phyloP scores from a whole-genome alignment of 2,797 vertebrate species.

The Myotis myotis region DNA sequence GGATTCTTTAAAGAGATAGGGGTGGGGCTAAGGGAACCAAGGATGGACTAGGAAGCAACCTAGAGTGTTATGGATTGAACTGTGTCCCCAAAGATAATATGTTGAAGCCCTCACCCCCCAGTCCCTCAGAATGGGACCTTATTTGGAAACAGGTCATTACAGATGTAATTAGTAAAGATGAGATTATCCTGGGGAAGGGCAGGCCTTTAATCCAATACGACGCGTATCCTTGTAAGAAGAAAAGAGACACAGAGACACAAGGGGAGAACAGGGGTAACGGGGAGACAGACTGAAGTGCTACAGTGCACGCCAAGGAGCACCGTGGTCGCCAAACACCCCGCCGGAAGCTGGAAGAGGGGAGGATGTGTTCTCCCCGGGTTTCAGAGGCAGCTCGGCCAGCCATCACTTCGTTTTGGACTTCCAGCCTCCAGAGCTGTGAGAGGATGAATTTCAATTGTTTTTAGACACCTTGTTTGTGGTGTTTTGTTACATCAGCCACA shows the following conservation, averaged over 20 bases:
- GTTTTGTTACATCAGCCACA: neutral
- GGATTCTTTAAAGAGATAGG: neutral
- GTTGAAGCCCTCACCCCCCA: neutral
- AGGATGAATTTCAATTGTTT: neutral
- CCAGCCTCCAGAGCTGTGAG: neutral
- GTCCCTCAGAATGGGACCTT: neutral
- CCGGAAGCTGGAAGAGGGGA: neutral
- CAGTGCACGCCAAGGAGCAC: fast-evolving
- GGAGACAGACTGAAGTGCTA: too few relatives aligned
- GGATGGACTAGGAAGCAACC: neutral
- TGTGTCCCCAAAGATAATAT: neutral
- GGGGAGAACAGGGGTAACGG: fast-evolving
- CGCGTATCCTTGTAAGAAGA: neutral
- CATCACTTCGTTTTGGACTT: neutral
- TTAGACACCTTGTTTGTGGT: neutral
- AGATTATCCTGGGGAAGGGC: neutral
- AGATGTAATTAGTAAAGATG: neutral
- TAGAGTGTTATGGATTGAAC: neutral
- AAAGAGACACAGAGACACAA: neutral
- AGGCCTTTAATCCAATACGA: neutral
- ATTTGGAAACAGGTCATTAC: neutral
- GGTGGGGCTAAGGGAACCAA: neutral
- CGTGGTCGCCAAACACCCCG: fast-evolving
- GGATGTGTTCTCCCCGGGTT: fast-evolving
- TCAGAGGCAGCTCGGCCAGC: neutral